These are phyloP conservation scores for Egretta garzetta DNA, from an alignment of 2,113 vertebrate species.

Conservation along the genomic window DNA sequence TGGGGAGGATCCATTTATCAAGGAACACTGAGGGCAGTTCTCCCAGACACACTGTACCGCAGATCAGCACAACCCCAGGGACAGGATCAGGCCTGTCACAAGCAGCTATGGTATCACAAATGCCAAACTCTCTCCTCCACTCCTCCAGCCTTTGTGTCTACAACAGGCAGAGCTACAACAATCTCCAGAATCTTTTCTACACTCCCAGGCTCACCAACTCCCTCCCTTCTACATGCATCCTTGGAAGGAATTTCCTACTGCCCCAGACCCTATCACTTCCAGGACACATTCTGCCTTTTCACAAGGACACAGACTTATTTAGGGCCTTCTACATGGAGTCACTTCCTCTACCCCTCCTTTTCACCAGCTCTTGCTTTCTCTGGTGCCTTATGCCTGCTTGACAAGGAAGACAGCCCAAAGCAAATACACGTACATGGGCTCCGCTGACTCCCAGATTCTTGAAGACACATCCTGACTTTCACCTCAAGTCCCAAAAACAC, in stretches of 20 bases:
- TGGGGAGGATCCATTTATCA: background rate
- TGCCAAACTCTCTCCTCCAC: background rate
- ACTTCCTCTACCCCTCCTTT: background rate
- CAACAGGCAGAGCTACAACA: background rate
- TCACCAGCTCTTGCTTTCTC: background rate
- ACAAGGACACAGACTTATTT: background rate
- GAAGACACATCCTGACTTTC: background rate
- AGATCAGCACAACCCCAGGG: background rate
- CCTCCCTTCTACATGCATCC: background rate
- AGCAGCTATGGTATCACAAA: background rate
- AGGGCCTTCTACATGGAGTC: background rate
- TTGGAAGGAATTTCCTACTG: background rate
- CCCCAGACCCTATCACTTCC: background rate
- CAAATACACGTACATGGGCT: background rate
- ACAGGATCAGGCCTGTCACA: background rate
- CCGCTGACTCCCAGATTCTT: background rate
- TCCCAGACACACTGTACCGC: background rate
- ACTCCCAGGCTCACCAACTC: background rate
- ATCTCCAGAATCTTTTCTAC: background rate
- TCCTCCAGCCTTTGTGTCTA: background rate
- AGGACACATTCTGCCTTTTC: background rate
- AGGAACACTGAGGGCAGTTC: background rate
- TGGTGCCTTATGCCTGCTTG: background rate
- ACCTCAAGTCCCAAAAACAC: background rate
- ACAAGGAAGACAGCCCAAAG: background rate